Percentiles rank a stretch among this genome's conserved stretches.
Evolutionary conservation across 2,888 invertebrate genomes (phyloP).

Genomic region (Cyclophora punctaria): DNA sequence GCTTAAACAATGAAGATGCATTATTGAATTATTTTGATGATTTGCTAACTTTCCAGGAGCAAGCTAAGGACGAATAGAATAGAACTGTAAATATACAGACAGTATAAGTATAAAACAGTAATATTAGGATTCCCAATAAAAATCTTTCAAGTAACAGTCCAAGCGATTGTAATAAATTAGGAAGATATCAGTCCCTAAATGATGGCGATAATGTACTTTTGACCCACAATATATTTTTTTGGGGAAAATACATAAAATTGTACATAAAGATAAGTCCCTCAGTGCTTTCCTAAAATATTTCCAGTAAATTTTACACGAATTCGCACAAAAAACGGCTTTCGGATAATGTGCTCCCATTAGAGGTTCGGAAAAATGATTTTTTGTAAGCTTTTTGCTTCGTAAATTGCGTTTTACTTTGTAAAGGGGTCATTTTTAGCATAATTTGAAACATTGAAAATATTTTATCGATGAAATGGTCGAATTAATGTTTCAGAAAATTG

Average conservation of each 20-base stretch:
- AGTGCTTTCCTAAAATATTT: constrained; percentile 47
- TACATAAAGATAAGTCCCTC: constrained; percentile 60
- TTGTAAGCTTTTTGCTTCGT: constrained; percentile 37
- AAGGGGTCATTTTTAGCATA: constrained; percentile 25
- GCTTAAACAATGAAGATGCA: no score
- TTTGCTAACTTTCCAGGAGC: no score
- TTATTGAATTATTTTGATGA: no score
- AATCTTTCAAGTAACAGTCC: no score
- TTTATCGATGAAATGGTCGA: constrained; percentile 19
- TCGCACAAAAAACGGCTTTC: constrained; percentile 55
- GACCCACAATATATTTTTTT: constrained; percentile 3
- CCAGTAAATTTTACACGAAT: constrained; percentile 54
- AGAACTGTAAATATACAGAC: no score
- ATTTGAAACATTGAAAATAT: constrained; percentile 27
- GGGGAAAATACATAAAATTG: constrained; percentile 54
- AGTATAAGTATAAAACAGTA: no score
- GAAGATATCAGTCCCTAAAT: constrained; percentile 38
- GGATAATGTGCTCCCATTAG: constrained; percentile 60
- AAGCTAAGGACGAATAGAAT: no score
- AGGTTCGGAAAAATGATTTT: constrained; percentile 50
- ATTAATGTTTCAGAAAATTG: constrained; percentile 22
- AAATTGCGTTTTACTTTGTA: constrained; percentile 23
- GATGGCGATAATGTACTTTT: constrained; percentile 32
- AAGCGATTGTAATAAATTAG: constrained; percentile 29
- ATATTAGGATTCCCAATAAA: no score